phyloP scores from a whole-genome alignment of 2,113 vertebrate species.

The Silurus meridionalis region DNA sequence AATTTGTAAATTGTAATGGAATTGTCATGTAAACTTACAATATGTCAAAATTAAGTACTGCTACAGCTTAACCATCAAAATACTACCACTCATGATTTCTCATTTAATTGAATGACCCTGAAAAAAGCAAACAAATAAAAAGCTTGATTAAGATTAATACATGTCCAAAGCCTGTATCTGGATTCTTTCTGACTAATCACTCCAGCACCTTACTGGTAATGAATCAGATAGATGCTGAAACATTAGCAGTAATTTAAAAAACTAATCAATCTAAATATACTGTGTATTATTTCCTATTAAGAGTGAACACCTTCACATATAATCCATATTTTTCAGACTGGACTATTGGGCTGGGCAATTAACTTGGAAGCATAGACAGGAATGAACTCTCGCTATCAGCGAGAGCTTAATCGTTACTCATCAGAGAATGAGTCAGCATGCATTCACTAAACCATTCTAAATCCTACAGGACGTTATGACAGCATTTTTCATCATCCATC shows the following conservation, averaged over 20 bases:
- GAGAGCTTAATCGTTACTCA: conserved; percentile 14
- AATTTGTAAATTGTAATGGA: neutral
- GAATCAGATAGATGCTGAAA: neutral
- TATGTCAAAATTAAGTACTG: neutral
- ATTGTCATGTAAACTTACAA: neutral
- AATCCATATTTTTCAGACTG: conserved; percentile 16
- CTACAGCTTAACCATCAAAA: neutral
- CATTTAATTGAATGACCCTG: neutral
- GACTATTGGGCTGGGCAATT: neutral
- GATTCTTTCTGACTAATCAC: neutral
- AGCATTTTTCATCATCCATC: neutral
- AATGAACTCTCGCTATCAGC: conserved; percentile 15
- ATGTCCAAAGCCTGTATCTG: neutral
- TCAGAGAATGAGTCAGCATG: conserved; percentile 28
- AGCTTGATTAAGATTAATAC: neutral
- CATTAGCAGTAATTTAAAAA: neutral
- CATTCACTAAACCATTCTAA: conserved; percentile 16
- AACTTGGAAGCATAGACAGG: conserved; percentile 22
- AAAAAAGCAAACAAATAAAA: neutral
- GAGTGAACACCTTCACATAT: neutral
- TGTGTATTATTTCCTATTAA: neutral
- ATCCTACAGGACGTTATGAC: neutral
- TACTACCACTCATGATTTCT: neutral
- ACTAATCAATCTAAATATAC: neutral
- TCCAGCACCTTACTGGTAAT: neutral